phyloP scores from a whole-genome alignment of 2,888 invertebrate genomes.

The Hypsopygia costalis region DNA sequence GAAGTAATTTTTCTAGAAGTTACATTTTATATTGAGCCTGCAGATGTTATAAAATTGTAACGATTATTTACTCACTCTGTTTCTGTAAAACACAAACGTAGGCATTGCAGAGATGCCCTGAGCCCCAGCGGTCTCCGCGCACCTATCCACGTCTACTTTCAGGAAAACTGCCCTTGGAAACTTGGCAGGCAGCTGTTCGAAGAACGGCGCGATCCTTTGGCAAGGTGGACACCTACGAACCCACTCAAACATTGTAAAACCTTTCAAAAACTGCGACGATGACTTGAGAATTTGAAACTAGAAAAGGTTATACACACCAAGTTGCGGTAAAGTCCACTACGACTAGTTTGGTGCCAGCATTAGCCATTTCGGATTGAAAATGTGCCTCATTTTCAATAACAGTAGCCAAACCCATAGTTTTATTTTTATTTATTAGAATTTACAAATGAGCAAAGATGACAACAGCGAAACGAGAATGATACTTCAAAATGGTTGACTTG shows the following conservation, averaged over 20 bases:
- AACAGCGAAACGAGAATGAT: constrained; percentile 36
- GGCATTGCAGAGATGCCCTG: constrained; percentile 98
- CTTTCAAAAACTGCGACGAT: constrained; percentile 33
- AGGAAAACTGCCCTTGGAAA: constrained; percentile 94
- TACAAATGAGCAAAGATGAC: constrained; percentile 33
- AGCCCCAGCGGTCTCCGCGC: constrained; percentile 91
- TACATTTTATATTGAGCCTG: too few species aligned
- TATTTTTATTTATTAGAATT: background rate
- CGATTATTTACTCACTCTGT: constrained; percentile 82
- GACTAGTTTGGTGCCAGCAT: constrained; percentile 92
- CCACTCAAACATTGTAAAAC: constrained; percentile 18
- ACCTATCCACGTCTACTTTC: constrained; percentile 97
- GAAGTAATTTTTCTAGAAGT: too few species aligned
- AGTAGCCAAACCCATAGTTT: constrained; percentile 80
- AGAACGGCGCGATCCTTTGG: constrained; percentile 94
- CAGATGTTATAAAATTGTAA: too few species aligned
- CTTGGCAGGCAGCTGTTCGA: constrained; percentile 92
- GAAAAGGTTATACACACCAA: constrained; percentile 83
- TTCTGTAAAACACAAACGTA: constrained; percentile 97
- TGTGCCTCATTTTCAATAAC: constrained; percentile 88
- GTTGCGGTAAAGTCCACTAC: constrained; percentile 97
- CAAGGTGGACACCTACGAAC: constrained; percentile 96
- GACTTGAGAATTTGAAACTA: constrained; percentile 50
- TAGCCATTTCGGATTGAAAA: constrained; percentile 91
- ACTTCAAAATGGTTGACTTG: constrained; percentile 41